Evolutionary conservation across 2,888 invertebrate species (phyloP).

Genomic region (Gonocerus acuteangulatus): DNA sequence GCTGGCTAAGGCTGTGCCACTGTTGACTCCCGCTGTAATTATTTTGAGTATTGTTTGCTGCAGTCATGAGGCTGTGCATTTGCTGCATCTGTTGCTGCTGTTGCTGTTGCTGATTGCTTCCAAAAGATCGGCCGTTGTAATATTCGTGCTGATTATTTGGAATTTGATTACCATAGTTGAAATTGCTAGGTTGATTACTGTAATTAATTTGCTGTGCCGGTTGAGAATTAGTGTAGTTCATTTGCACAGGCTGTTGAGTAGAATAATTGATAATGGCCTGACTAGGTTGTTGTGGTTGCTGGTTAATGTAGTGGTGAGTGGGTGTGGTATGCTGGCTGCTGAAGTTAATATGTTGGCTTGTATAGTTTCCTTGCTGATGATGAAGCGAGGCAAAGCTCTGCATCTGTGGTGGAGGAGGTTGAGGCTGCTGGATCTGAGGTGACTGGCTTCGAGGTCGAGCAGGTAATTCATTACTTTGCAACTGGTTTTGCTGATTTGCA

Average conservation of each 20-base stretch:
- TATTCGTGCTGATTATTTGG: slow-evolving; percentile 28
- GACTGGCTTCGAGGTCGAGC: slow-evolving; percentile 1
- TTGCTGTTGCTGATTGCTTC: slow-evolving; percentile 16
- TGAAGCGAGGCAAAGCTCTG: slow-evolving; percentile 40
- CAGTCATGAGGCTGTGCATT: slow-evolving; percentile 36
- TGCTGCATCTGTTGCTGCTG: slow-evolving; percentile 40
- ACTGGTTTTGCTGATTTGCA: slow-evolving; percentile 71
- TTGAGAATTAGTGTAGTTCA: slow-evolving; percentile 44
- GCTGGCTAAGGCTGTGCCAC: slow-evolving; percentile 37
- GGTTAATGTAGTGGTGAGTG: not conserved
- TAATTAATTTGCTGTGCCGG: slow-evolving; percentile 42
- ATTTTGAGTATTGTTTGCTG: slow-evolving; percentile 26
- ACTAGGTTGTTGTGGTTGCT: not conserved
- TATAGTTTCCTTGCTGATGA: slow-evolving; percentile 29
- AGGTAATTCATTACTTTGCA: slow-evolving; percentile 46
- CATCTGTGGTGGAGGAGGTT: slow-evolving; percentile 52
- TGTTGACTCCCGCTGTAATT: slow-evolving; percentile 31
- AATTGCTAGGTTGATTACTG: slow-evolving; percentile 8
- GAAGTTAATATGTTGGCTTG: slow-evolving; percentile 33
- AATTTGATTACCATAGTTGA: slow-evolving; percentile 8
- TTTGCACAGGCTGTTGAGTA: slow-evolving; percentile 18
- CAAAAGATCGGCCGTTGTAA: slow-evolving; percentile 28
- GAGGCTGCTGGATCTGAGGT: not conserved
- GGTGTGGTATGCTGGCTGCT: slow-evolving; percentile 31
- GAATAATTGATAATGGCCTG: slow-evolving; percentile 1